Percentiles rank a stretch among this genome's conserved stretches.
These are phyloP conservation scores for Tortricodes alternella DNA, from an alignment of 2,888 invertebrate species.

Conservation along the genomic window DNA sequence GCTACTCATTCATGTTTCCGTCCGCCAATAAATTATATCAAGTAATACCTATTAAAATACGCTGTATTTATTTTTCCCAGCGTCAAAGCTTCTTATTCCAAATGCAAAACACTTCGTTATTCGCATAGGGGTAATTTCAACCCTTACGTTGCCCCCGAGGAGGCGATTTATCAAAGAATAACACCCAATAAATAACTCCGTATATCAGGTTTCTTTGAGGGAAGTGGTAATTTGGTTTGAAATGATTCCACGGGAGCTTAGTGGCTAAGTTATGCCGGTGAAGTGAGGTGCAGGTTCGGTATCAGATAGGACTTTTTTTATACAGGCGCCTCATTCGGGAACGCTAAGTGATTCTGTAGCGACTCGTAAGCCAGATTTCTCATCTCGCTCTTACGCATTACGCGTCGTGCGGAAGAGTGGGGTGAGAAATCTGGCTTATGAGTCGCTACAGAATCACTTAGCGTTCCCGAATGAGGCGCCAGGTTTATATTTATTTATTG, in stretches of 20 bases:
- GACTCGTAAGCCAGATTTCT: too few species aligned
- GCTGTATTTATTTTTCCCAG: slow-evolving; percentile 32
- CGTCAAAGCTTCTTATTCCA: slow-evolving; percentile 42
- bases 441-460: too few species aligned
- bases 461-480: too few species aligned
- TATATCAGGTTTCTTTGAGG: slow-evolving; percentile 28
- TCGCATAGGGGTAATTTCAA: slow-evolving; percentile 36
- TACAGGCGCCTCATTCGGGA: too few species aligned
- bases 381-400: too few species aligned
- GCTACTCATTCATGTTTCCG: too few species aligned
- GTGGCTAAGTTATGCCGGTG: not conserved
- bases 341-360: too few species aligned
- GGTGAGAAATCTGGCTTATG: too few species aligned
- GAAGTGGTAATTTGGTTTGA: slow-evolving; percentile 13
- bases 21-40: too few species aligned
- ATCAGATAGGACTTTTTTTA: not conserved
- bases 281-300: too few species aligned
- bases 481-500: too few species aligned
- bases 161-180: slow-evolving; percentile 71
- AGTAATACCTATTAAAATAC: slow-evolving; percentile 2
- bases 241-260: slow-evolving; percentile 31
- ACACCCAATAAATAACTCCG: slow-evolving; percentile 73
- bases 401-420: too few species aligned
- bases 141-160: slow-evolving; percentile 43
- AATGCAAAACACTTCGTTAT: slow-evolving; percentile 26